Conservation (phyloP, 2,113 vertebrate genomes). For the Larimichthys crocea region DNA sequence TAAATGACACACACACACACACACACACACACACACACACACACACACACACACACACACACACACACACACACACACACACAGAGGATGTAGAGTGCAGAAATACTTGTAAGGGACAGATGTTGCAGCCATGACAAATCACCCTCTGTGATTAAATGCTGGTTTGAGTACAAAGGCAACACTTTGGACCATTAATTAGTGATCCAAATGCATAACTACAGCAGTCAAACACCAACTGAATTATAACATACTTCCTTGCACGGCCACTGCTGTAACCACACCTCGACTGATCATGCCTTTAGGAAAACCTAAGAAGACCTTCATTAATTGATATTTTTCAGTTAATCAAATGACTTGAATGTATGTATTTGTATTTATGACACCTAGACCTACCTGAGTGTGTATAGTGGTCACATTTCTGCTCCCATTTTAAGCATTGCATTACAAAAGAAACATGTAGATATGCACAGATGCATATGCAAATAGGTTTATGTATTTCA, state of each 20-base stretch:
- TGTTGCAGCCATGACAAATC: slow-evolving; percentile 98
- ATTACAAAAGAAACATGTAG: neutral
- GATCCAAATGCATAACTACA: slow-evolving; percentile 91
- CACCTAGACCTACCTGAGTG: neutral
- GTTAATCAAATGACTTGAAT: neutral
- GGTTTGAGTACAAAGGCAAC: slow-evolving; percentile 97
- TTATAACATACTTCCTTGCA: slow-evolving; percentile 86
- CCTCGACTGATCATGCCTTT: slow-evolving; percentile 76
- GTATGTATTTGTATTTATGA: too few species aligned
- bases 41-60: slow-evolving; percentile 15
- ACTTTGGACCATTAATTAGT: slow-evolving; percentile 98
- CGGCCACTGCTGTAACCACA: slow-evolving; percentile 87
- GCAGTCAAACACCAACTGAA: slow-evolving; percentile 91
- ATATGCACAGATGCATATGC: neutral
- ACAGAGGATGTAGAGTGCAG: slow-evolving; percentile 87
- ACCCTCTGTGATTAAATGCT: slow-evolving; percentile 98
- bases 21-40: slow-evolving; percentile 3
- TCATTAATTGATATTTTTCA: neutral
- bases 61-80: slow-evolving; percentile 13
- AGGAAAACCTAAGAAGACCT: neutral
- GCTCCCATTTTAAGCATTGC: neutral
- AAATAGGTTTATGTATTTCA: neutral
- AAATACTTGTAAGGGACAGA: slow-evolving; percentile 97
- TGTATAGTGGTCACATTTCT: too few species aligned
- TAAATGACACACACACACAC: slow-evolving; percentile 38